phyloP scores from a whole-genome alignment of 2,113 vertebrate species.

The Thunnus maccoyii region DNA sequence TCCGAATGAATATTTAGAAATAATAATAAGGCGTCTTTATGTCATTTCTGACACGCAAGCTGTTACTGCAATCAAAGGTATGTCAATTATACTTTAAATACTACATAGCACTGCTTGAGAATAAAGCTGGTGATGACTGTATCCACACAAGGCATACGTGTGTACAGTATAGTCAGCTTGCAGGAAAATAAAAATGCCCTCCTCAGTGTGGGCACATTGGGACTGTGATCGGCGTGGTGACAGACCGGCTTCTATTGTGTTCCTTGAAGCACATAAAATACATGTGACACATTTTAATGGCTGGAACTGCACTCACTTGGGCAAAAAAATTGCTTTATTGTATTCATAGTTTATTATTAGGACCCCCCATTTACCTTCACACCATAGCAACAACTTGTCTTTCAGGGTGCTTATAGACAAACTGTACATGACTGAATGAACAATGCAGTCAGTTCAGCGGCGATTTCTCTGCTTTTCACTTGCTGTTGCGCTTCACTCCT shows the following conservation, averaged over 20 bases:
- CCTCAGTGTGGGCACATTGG: conserved; percentile 8
- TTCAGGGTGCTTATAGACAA: conserved; percentile 30
- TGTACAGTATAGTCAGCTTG: conserved; percentile 6
- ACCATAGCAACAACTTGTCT: conserved; percentile 13
- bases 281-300: conserved; percentile 45
- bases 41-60: conserved; percentile 13
- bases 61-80: conserved; percentile 50
- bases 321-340: conserved; percentile 36
- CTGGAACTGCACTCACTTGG: conserved; percentile 26
- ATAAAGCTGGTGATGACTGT: conserved; percentile 38
- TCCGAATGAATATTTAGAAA: conserved; percentile 28
- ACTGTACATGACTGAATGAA: conserved; percentile 35
- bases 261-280: conserved; percentile 37
- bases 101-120: neutral
- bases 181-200: conserved; percentile 33
- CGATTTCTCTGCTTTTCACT: conserved; percentile 20
- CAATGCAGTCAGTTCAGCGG: conserved; percentile 23
- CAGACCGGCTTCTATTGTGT: conserved; percentile 29
- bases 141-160: neutral
- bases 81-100: conserved; percentile 21
- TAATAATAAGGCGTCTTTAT: conserved; percentile 14
- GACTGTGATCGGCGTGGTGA: conserved; percentile 48
- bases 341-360: conserved; percentile 43
- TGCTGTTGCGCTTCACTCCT: conserved; percentile 8
- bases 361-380: conserved; percentile 29